Base-by-base conservation (phyloP, 35 echinoderm and acorn worm genomes). In the Heliocidaris erythrogramma region DNA sequence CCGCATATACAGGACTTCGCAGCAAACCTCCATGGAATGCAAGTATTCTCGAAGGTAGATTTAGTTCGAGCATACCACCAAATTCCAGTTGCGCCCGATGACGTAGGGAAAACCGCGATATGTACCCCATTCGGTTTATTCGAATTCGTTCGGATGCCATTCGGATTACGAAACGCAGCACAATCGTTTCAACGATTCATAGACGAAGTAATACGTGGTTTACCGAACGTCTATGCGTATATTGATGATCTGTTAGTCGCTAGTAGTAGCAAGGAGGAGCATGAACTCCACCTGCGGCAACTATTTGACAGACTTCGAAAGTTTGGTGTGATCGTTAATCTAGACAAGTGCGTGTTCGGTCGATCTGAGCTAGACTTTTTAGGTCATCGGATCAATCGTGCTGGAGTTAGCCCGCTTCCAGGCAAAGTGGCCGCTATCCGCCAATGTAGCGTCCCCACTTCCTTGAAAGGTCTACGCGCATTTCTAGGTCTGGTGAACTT, bases 181-280 rank as follows among this genome's bases (percentile, higher is more conserved):
- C 94, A 95, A 32, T 93, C 94, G 8, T 95, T 96, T 89, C 92
- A 96, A 56, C 30, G 90, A n/a, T 97, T 97, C 48, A 95, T 93
- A 14, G 96, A 97, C 94, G 31, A 95, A 69, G 94, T 95, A 13
- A 29, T 94, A 21, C 85, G 12, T 14, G 95, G 95, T 78, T 27
- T 96, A 9, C 93, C 85, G 30, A 94, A 94, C n/a, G n/a, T 94
- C 21, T 94, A 59, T 60, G 86, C 93, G 8, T 96, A 96, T 47
- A 96, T 96, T 8, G 93, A 96, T 16, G 95, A 94, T 32, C 21
- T 96, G 7, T 92, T 94, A 30, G 56, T 96, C 7, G 95, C 93
- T 2, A 96, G 95, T n/a, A n/a, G n/a, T 29, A 94, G 93, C 13
- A 30, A 48, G 4, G 95, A 94, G 27, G 48, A 96, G 61, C 93